Base-by-base conservation (phyloP, 2,797 vertebrate genomes). In the Cirrhinus molitorella region DNA sequence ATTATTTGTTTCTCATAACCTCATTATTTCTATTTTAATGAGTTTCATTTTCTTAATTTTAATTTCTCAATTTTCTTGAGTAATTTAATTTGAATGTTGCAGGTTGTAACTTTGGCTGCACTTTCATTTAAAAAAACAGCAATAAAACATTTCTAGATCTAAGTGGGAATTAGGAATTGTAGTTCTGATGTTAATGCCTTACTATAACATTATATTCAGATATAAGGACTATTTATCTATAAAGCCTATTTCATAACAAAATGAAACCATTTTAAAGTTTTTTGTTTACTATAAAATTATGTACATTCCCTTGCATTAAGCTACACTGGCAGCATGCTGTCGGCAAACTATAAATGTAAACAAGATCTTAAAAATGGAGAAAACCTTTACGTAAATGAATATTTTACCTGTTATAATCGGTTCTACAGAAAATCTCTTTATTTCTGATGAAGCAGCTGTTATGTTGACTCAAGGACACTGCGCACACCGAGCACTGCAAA, bases 371-470 rank as follows among this genome's bases (percentile, higher is more conserved):
- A 45, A 49, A 72, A n/a, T 74, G 3, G 19, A 73, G 28, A 1
- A 73, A 34, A 73, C 2, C 51, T 57, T 37, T 5, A 9, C 16
- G 12, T 21, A 1, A 25, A 70, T 37, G 12, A 66, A 77, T 5
- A 93, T 90, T 96, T 94, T 97, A 99, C 98, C 98, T 99, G 96
- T 97, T 97, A 94, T 99, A 99, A 95, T 99, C 97, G 95, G 97
- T 95, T 95, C 99, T 98, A 93, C 98, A 99, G 95, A 97, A 99
- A 93, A 99, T 97, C 92, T 99, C 96, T 91, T 97, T 96, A 94
- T 99, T 98, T 94, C 98, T 97, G 92, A 99, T 96, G 95, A 98
- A 99, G 95, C 98, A 99, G 96, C 97, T 99, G 96, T 93, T 96
- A 92, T 99, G 97, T 89, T 97, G 96, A 90, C 97, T 95, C 87